Evolutionary conservation across 2,113 vertebrate genomes (phyloP).

Genomic region (Sterrhoptilus dennistouni): DNA sequence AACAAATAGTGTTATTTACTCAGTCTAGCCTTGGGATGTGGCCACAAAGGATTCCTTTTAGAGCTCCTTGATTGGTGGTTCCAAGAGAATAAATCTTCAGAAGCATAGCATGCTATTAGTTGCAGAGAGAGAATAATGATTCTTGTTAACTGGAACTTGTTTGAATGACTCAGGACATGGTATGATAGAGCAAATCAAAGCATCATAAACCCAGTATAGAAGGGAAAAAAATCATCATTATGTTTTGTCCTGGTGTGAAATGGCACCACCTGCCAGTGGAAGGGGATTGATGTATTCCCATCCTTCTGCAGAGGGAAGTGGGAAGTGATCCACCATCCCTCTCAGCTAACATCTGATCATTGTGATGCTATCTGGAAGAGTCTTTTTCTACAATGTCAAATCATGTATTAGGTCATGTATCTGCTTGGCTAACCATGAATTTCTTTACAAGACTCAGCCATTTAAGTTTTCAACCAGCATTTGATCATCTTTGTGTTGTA

Average conservation of each 20-base stretch:
- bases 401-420: background rate
- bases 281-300: background rate
- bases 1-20: constrained; percentile 14
- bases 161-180: background rate
- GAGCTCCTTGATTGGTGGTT: background rate
- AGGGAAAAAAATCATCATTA: background rate
- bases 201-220: background rate
- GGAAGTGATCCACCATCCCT: background rate
- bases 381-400: background rate
- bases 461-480: background rate
- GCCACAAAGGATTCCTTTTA: background rate
- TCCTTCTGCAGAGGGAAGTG: background rate
- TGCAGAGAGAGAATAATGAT: background rate
- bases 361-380: background rate
- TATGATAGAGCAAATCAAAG: background rate
- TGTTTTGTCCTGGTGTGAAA: background rate
- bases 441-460: background rate
- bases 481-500: background rate
- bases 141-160: background rate
- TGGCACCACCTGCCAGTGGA: background rate
- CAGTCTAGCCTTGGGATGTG: background rate
- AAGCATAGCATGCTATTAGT: background rate
- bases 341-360: background rate
- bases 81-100: background rate
- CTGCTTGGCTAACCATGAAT: background rate